phyloP scores from a whole-genome alignment of 2,113 vertebrate genomes.

The Psephotus haematonotus region DNA sequence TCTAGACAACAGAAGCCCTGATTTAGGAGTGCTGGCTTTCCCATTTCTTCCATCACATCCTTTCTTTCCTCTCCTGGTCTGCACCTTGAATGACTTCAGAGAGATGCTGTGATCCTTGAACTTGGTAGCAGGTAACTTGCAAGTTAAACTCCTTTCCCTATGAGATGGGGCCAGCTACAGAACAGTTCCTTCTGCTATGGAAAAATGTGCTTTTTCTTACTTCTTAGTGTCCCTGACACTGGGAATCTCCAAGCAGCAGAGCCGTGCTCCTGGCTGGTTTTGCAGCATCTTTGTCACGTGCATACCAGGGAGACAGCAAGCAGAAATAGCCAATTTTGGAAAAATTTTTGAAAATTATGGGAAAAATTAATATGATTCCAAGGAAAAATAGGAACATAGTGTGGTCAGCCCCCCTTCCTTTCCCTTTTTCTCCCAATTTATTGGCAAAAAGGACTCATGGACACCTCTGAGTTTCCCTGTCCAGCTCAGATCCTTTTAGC shows the following conservation, averaged over 20 bases:
- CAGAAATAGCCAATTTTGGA: accelerated
- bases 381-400: accelerated
- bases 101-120: background rate
- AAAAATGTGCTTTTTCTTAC: background rate
- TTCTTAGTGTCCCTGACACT: background rate
- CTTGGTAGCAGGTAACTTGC: background rate
- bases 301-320: background rate
- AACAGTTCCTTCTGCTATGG: background rate
- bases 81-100: background rate
- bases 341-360: background rate
- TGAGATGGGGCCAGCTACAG: background rate
- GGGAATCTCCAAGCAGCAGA: background rate
- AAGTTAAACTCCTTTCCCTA: background rate
- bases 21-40: background rate
- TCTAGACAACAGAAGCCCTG: accelerated
- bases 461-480: background rate
- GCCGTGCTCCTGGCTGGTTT: background rate
- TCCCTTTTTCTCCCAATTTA: background rate
- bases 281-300: background rate
- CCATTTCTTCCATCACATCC: background rate
- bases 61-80: background rate
- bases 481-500: background rate
- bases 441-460: background rate
- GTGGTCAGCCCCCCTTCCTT: accelerated
- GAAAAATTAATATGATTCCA: accelerated